Base-by-base conservation (phyloP, 2,888 invertebrate species). In the Gastrophysa polygoni region DNA sequence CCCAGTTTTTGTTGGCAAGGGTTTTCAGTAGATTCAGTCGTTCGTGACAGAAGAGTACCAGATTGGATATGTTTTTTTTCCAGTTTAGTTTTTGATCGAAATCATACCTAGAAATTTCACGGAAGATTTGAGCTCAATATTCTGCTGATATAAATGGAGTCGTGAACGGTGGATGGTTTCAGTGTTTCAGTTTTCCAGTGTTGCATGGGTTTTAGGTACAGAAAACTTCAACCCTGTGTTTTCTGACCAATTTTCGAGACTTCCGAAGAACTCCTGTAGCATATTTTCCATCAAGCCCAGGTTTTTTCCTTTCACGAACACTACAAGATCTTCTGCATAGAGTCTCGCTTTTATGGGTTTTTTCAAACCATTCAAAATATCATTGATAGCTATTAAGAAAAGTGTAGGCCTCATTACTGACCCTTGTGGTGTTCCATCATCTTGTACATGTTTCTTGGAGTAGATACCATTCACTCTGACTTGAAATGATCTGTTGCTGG, bases 21-120 rank as follows among this genome's bases (percentile, higher is more conserved):
- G 43, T 34, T 44, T 58, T 58, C 1, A 58, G 11, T 1, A 58
- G 4, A 17, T 58, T 58, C 0, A 58, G 24, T 24, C 51, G 21
- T 1, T 21, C 11, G 1, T n/a, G 4, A 43, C 58, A 58, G 10
- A 21, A 17, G 11, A 17, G 17, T 34, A 21, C 38, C 14, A 58
- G 20, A 1, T 51, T 7, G 1, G 32, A n/a, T 11, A 50, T 57
- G 17, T 57, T 21, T 10, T 7, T 5, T n/a, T 57, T 34, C 57
- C 57, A 57, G 11, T 10, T 18, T 4, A 51, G 50, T 16, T 47
- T 51, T 18, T 38, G 16, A 18, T 58, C 58, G 18, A 51, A 58
- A 28, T 38, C 14, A 58, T n/a, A 18, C 58, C 58, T 16, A 43
- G 20, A 43, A 50, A 58, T 4, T 24, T 50, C n/a, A n/a, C n/a